Conservation (phyloP, 2,113 vertebrate species). For the Condylura cristata region DNA sequence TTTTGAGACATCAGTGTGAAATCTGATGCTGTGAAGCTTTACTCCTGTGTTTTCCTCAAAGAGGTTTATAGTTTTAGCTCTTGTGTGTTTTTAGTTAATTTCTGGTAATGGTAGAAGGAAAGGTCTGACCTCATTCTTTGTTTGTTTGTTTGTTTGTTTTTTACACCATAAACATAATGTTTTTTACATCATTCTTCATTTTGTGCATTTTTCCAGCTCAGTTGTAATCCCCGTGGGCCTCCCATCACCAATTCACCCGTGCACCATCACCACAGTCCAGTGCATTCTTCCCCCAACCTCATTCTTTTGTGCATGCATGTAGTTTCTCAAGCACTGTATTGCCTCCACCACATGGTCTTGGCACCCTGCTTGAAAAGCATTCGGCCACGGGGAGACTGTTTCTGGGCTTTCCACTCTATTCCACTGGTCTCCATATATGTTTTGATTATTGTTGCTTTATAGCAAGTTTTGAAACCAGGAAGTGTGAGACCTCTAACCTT, state of each 20-base stretch:
- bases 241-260: no score
- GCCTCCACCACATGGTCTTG: not conserved
- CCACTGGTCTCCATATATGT: not conserved
- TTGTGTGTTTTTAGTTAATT: not conserved
- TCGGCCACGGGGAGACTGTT: not conserved
- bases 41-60: not conserved
- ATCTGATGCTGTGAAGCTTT: not conserved
- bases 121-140: not conserved
- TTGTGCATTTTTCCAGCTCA: no score
- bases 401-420: not conserved
- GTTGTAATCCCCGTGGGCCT: no score
- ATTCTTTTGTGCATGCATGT: not conserved
- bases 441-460: not conserved
- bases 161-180: no score
- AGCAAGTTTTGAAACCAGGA: not conserved
- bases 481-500: not conserved
- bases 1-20: not conserved
- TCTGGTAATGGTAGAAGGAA: not conserved
- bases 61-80: not conserved
- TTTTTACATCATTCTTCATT: no score
- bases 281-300: no score
- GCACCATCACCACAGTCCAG: no score
- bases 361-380: not conserved
- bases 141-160: no score
- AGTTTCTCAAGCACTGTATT: not conserved